phyloP scores from a whole-genome alignment of 2,888 invertebrate genomes.

The Quadroppia sp. region DNA sequence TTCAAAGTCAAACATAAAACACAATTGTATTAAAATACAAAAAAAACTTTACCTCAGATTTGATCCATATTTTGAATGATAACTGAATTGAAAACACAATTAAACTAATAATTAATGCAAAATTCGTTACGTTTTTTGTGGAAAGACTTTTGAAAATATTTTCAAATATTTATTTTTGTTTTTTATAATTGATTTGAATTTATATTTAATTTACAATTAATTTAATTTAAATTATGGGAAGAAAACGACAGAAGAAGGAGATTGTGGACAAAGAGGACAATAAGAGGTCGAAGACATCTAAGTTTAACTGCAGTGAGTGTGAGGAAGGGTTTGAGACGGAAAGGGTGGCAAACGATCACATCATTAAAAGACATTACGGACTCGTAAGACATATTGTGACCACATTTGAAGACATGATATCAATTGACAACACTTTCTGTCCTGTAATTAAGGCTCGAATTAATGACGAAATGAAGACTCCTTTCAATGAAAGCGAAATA shows the following conservation, averaged over 20 bases:
- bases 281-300: not conserved
- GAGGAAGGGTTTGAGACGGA: not conserved
- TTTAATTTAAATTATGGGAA: not conserved
- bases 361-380: slow-evolving; percentile 21
- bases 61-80: not conserved
- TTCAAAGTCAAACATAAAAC: too few species aligned
- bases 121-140: not conserved
- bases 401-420: not conserved
- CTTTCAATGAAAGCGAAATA: slow-evolving; percentile 31
- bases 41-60: too few species aligned
- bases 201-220: not conserved
- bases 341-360: not conserved
- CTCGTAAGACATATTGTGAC: not conserved
- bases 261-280: not conserved
- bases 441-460: slow-evolving; percentile 29
- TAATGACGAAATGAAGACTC: slow-evolving; percentile 37
- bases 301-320: slow-evolving; percentile 23
- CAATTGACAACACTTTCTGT: not conserved
- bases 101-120: not conserved
- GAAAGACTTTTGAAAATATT: not conserved
- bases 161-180: not conserved
- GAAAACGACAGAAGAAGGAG: not conserved
- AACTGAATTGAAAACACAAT: not conserved
- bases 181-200: not conserved
- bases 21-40: too few species aligned